phyloP scores from a whole-genome alignment of 2,113 vertebrate species.

The Larimichthys polyactis region DNA sequence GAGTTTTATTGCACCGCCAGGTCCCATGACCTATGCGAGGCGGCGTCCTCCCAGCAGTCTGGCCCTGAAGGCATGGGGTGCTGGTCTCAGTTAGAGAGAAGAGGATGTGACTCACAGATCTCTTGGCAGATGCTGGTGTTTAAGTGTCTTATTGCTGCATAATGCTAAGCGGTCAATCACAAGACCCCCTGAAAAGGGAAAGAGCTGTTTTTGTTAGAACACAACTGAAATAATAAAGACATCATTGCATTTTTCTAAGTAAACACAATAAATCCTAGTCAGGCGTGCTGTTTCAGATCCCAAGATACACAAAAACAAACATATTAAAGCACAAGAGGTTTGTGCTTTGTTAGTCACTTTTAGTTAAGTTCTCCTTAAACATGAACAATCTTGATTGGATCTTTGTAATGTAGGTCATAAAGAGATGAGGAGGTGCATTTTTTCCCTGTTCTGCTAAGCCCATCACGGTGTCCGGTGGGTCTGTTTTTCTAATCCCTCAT shows the following conservation, averaged over 20 bases:
- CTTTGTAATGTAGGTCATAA: slow-evolving; percentile 51
- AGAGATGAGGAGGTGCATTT: slow-evolving; percentile 16
- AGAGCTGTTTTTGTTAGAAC: slow-evolving; percentile 3
- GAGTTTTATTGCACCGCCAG: slow-evolving; percentile 36
- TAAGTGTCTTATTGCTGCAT: slow-evolving; percentile 32
- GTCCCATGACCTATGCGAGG: slow-evolving; percentile 32
- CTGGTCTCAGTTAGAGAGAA: slow-evolving; percentile 14
- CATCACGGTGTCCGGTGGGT: slow-evolving; percentile 55
- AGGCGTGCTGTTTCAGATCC: slow-evolving; percentile 13
- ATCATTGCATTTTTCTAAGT: slow-evolving; percentile 19
- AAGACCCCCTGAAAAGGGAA: slow-evolving; percentile 3
- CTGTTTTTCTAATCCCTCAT: slow-evolving; percentile 78
- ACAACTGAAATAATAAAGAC: slow-evolving; percentile 21
- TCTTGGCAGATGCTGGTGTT: slow-evolving; percentile 39
- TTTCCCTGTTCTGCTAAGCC: slow-evolving; percentile 40
- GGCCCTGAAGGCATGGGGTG: not conserved
- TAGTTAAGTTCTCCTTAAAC: slow-evolving; percentile 23
- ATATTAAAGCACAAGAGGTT: slow-evolving; percentile 15
- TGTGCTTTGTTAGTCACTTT: slow-evolving; percentile 26
- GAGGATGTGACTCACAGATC: slow-evolving; percentile 44
- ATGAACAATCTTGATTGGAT: not conserved
- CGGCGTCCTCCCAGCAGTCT: slow-evolving; percentile 30
- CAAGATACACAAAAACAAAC: slow-evolving; percentile 21
- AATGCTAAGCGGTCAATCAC: slow-evolving; percentile 40
- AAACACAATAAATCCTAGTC: slow-evolving; percentile 33